Conservation (phyloP, 2,888 invertebrate genomes). For the Parnassius mnemosyne region DNA sequence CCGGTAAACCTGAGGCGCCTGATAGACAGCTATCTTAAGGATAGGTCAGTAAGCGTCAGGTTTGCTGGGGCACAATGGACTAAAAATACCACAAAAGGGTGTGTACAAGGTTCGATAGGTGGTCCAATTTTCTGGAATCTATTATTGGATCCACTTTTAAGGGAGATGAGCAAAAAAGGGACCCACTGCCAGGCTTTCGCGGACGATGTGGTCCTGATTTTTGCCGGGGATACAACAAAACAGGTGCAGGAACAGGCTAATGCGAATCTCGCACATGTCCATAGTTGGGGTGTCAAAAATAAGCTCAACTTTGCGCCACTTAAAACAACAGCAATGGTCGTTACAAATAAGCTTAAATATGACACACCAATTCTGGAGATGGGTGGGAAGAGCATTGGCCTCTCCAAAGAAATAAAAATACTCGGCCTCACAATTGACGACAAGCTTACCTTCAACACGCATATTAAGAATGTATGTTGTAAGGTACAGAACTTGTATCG, state of each 20-base stretch:
- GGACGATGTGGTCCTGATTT: too few relatives aligned
- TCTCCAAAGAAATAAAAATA: too few relatives aligned
- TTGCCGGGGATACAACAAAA: too few relatives aligned
- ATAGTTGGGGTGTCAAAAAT: too few relatives aligned
- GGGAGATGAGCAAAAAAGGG: too few relatives aligned
- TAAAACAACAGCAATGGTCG: background rate
- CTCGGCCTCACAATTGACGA: background rate
- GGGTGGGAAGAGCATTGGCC: background rate
- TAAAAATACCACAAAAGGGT: background rate
- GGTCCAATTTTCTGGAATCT: too few relatives aligned
- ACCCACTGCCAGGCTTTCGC: too few relatives aligned
- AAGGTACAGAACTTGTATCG: background rate
- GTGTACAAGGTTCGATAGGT: too few relatives aligned
- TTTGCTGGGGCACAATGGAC: background rate
- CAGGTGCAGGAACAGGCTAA: too few relatives aligned
- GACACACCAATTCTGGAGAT: background rate
- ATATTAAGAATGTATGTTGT: background rate
- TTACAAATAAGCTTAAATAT: background rate
- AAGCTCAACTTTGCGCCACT: too few relatives aligned
- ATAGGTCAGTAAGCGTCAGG: background rate
- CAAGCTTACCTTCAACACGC: background rate
- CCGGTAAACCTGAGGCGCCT: background rate
- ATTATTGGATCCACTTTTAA: too few relatives aligned
- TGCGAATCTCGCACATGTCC: too few relatives aligned
- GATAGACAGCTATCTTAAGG: background rate